Percentiles rank a stretch among this genome's conserved stretches.
Evolutionary conservation across 2,888 invertebrate species (phyloP).

Genomic region (Xestobium rufovillosum): DNA sequence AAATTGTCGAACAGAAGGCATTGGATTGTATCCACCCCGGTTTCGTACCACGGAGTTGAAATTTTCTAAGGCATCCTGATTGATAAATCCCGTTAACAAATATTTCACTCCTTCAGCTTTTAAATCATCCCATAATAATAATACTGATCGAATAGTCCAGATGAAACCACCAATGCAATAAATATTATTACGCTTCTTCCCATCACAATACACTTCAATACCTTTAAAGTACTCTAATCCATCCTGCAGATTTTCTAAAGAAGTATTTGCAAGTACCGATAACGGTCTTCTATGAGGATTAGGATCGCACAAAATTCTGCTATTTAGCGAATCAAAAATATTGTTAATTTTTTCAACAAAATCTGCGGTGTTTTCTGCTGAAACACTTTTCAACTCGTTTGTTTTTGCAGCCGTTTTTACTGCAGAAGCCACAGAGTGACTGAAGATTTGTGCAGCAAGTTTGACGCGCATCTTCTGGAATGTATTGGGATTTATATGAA

Average conservation of each 20-base stretch:
- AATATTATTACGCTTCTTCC: slow-evolving; percentile 9
- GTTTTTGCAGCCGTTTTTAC: slow-evolving; percentile 14
- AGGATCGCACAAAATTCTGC: slow-evolving; percentile 13
- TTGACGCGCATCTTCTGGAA: slow-evolving; percentile 20
- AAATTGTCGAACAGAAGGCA: too few relatives aligned
- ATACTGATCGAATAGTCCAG: too few relatives aligned
- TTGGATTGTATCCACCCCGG: too few relatives aligned
- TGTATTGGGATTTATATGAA: slow-evolving; percentile 13
- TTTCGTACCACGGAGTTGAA: too few relatives aligned
- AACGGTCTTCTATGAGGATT: slow-evolving; percentile 14
- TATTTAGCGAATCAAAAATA: slow-evolving; percentile 19
- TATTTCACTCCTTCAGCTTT: too few relatives aligned
- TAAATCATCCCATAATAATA: too few relatives aligned
- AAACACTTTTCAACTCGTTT: slow-evolving; percentile 12
- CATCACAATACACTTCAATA: slow-evolving; percentile 10
- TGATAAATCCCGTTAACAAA: too few relatives aligned
- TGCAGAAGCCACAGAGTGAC: slow-evolving; percentile 17
- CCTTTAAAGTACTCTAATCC: slow-evolving; percentile 10
- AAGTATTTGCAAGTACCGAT: slow-evolving; percentile 16
- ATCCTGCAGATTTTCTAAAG: slow-evolving; percentile 8
- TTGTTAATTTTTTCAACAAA: slow-evolving; percentile 19
- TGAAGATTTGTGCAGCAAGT: slow-evolving; percentile 18
- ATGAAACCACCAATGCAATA: too few relatives aligned
- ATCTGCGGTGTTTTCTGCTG: slow-evolving; percentile 17
- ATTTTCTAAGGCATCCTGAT: too few relatives aligned